Conservation (phyloP, 2,797 vertebrate genomes). For the Vultur gryphus region DNA sequence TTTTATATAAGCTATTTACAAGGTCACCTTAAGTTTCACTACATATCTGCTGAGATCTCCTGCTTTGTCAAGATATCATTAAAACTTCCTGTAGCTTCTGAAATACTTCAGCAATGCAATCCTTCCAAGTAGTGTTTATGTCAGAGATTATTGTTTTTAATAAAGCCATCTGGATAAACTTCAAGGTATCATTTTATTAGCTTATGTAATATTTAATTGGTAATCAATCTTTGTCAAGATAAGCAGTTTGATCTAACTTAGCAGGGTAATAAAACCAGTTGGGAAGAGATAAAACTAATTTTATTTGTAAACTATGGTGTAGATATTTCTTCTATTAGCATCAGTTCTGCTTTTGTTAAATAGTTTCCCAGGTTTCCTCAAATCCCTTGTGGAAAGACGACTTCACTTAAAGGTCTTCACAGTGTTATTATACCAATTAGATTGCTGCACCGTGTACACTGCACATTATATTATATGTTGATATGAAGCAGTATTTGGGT, state of each 20-base stretch:
- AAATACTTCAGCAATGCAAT: constrained; percentile 31
- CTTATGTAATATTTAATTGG: constrained; percentile 49
- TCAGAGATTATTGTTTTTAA: constrained; percentile 46
- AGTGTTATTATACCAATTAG: neutral
- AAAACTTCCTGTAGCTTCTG: constrained; percentile 17
- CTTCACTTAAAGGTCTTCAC: neutral
- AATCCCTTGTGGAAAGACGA: neutral
- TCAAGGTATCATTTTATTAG: constrained; percentile 46
- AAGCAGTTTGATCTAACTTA: constrained; percentile 59
- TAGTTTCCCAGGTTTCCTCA: neutral
- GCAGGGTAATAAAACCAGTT: constrained; percentile 26
- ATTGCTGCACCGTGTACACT: neutral
- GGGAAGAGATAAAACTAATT: constrained; percentile 49
- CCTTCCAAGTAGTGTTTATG: constrained; percentile 34
- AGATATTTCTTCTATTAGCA: neutral
- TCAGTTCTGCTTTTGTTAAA: neutral
- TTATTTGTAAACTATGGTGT: constrained; percentile 13
- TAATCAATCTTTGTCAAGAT: constrained; percentile 68
- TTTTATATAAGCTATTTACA: constrained; percentile 63
- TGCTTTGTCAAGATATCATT: constrained; percentile 41
- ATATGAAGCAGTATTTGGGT: neutral
- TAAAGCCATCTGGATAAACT: constrained; percentile 59
- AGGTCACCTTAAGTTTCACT: constrained; percentile 71
- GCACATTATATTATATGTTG: neutral
- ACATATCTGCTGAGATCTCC: constrained; percentile 39